Evolutionary conservation across 2,113 vertebrate genomes (phyloP), one percentile per base, ranked within the genome.

Genomic region (Callionymus lyra): DNA sequence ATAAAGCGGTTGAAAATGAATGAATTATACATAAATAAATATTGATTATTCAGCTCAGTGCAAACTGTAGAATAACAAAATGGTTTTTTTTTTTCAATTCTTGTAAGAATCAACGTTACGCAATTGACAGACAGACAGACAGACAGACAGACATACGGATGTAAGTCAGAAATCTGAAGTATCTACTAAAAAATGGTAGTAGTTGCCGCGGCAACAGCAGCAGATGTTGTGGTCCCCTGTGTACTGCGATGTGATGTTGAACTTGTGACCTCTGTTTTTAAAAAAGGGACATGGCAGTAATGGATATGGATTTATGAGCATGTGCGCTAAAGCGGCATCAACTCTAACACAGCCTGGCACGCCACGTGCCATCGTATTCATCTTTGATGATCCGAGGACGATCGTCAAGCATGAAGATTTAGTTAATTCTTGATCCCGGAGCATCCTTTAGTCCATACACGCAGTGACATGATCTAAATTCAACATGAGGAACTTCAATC

Each of bases 131-230:
- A n/a, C n/a, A n/a, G n/a, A n/a, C n/a, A n/a, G n/a, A n/a, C n/a
- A n/a, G n/a, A n/a, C n/a, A n/a, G n/a, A n/a, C n/a, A n/a, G n/a
- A n/a, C n/a, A n/a, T n/a, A n/a, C n/a, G n/a, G n/a, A n/a, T n/a
- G n/a, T n/a, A n/a, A n/a, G n/a, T n/a, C n/a, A n/a, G n/a, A n/a
- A n/a, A n/a, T n/a, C n/a, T n/a, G n/a, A n/a, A n/a, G n/a, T n/a
- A n/a, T n/a, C n/a, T n/a, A n/a, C n/a, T n/a, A n/a, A n/a, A 4
- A 27, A 8, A 27, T 27, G 21, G 33, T n/a, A 31, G 39, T 59
- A 34, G 74, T 80, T 80, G 42, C 77, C 73, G 72, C 74, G 68
- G 68, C 62, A 79, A 79, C 79, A 68, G 63, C 50, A 66, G 77
- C 70, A 79, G 77, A 82, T 70, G 64, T 70, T 56, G 38, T 51